Base-by-base conservation (phyloP, 2,888 invertebrate species). In the Agapostemon virescens region DNA sequence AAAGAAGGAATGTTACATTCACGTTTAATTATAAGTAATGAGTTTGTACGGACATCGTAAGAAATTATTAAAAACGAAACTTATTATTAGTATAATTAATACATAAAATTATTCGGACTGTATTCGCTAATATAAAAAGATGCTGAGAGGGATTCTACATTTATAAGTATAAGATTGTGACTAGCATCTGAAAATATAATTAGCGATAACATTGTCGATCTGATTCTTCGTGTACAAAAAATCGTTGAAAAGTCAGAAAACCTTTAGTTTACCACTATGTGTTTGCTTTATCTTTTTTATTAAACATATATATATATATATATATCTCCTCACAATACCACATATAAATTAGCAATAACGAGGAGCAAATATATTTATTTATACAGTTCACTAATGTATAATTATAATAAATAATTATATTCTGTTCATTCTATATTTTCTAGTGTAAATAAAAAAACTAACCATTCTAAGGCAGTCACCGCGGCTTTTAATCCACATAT, bases 381-480 rank as follows among this genome's bases (percentile, higher is more conserved):
- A 0, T 4, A 23, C n/a, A 23, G 11, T 23, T 52, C 13, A 7
- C 3, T 23, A 23, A 23, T 23, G 13, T n/a, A 26, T 40, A 7
- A 17, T 58, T 3, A 61, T 1, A 42, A 2, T 58, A 72, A 30
- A 63, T 6, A 30, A 42, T 55, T 58, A 11, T 15, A 26, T 74
- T 30, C 33, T 33, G 33, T 61, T 20, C 45, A 64, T 38, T 6
- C 42, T 52, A 63, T 49, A 36, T 33, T 49, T 17, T 67, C 49
- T 30, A 33, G n/a, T 49, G 30, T 61, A 66, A 6, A 70, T 49
- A 55, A 26, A 74, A 36, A 33, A 79, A 84, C 85, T 86, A 74
- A 88, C 88, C 88, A 87, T 85, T 86, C 85, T 69, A 85, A 76
- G 23, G 81, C 82, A 26, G 85, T 79, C 11, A 81, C 73, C 15